Base-by-base conservation (phyloP, 2,888 invertebrate species). In the Spilosoma lubricipeda region DNA sequence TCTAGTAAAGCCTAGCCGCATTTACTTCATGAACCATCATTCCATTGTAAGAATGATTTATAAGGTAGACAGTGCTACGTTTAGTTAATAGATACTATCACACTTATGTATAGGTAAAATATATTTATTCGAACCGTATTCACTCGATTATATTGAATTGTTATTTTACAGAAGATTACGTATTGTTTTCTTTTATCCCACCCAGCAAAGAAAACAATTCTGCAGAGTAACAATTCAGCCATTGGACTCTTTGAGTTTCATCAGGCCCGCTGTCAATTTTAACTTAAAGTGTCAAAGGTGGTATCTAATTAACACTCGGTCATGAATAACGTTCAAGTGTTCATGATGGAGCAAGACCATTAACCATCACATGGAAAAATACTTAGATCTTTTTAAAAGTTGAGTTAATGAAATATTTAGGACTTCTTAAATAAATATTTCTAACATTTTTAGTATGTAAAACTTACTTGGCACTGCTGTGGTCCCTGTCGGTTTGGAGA, bases 401-500 rank as follows among this genome's bases (percentile, higher is more conserved):
- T 11, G 18, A 18, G 3, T 18, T 18, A 15, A 18, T 18, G 1
- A 39, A 39, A 39, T 1, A 1, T 0, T 39, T 39, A 39, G 39
- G 39, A 39, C 4, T 48, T 18, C 15, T 48, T 5, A 5, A 20
- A 48, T 20, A 48, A 45, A 48, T 20, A 48, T 18, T 18, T 3
- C 20, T 20, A 48, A 48, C 5, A 48, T 48, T 48, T 20, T 56
- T n/a, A 56, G 8, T 36, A 36, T 23, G 2, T 30, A 20, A 52
- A 30, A 87, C 95, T 96, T 93, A 99, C 98, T 96, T 98, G 98
- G 94, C 99, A 99, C 92, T 98, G 98, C 90, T 98, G 98, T 70
- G 98, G 98, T 77, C 98, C 98, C 94, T 98, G 98, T 78, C 98
- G 96, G 92, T 98, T 98, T 65, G 98, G 98, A 65, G 98, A 98